These are phyloP conservation scores for Penaeus indicus DNA, from an alignment of 1,140 invertebrate species.

Conservation along the genomic window DNA sequence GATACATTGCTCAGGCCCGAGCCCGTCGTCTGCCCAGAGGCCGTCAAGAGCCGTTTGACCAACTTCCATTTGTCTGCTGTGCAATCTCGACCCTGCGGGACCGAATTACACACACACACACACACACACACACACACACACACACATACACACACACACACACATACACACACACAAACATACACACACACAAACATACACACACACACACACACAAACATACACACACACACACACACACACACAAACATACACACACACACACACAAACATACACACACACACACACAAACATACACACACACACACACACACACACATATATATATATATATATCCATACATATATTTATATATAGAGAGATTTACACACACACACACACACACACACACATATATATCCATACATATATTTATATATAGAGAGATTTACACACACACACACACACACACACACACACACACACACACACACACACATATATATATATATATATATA, in stretches of 20 bases:
- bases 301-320: too few relatives aligned
- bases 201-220: not conserved
- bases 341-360: slow-evolving; percentile 28
- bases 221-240: slow-evolving; percentile 8
- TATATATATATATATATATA: slow-evolving; percentile 33
- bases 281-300: too few relatives aligned
- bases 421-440: slow-evolving; percentile 16
- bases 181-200: too few relatives aligned
- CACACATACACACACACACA: slow-evolving; percentile 7
- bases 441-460: slow-evolving; percentile 23
- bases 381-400: slow-evolving; percentile 22
- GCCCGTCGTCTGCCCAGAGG: too few relatives aligned
- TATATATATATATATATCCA: slow-evolving; percentile 13
- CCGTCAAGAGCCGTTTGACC: too few relatives aligned
- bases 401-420: slow-evolving; percentile 25
- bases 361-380: slow-evolving; percentile 6
- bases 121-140: not conserved
- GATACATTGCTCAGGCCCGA: too few relatives aligned
- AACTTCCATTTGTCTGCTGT: too few relatives aligned
- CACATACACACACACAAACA: too few relatives aligned
- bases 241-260: not conserved
- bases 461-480: slow-evolving; percentile 23
- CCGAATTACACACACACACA: not conserved
- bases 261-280: too few relatives aligned
- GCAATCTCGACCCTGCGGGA: not conserved